A percentile compares a stretch with the other conserved stretches of the same genome.
phyloP scores from a whole-genome alignment of 2,113 vertebrate species.

The Alectura lathami region DNA sequence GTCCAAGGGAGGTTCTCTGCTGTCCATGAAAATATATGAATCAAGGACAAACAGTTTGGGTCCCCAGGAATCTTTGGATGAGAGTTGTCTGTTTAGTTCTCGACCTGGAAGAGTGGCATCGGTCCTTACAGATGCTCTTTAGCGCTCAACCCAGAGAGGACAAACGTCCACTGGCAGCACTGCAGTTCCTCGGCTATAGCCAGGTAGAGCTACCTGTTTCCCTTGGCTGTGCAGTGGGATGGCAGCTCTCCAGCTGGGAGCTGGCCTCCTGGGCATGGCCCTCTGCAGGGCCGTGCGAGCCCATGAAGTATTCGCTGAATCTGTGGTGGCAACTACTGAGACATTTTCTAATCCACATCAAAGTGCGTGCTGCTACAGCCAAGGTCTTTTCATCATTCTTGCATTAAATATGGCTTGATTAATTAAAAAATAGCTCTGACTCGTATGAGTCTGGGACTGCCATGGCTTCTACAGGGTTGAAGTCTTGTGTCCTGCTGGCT shows the following conservation, averaged over 20 bases:
- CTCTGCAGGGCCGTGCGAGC: background rate
- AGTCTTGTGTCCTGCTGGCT: background rate
- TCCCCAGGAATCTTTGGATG: background rate
- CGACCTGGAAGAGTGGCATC: background rate
- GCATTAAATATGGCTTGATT: background rate
- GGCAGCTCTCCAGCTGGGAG: background rate
- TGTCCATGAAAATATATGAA: background rate
- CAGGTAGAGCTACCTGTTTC: background rate
- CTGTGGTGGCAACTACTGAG: background rate
- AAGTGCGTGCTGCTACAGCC: background rate
- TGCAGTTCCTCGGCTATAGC: background rate
- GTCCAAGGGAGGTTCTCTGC: background rate
- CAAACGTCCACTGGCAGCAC: background rate
- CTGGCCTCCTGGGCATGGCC: background rate
- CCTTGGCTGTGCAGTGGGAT: accelerated
- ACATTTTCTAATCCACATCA: background rate
- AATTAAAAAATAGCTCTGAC: background rate
- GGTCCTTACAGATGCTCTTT: background rate
- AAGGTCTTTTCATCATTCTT: background rate
- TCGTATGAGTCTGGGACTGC: background rate
- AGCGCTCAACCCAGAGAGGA: background rate
- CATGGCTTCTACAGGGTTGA: background rate
- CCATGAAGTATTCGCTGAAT: background rate
- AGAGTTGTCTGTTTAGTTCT: background rate
- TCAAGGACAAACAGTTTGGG: background rate